Percentiles rank a stretch among this genome's conserved stretches.
phyloP scores from a whole-genome alignment of 2,888 invertebrate species.

The Cataglyphis altisquamis region DNA sequence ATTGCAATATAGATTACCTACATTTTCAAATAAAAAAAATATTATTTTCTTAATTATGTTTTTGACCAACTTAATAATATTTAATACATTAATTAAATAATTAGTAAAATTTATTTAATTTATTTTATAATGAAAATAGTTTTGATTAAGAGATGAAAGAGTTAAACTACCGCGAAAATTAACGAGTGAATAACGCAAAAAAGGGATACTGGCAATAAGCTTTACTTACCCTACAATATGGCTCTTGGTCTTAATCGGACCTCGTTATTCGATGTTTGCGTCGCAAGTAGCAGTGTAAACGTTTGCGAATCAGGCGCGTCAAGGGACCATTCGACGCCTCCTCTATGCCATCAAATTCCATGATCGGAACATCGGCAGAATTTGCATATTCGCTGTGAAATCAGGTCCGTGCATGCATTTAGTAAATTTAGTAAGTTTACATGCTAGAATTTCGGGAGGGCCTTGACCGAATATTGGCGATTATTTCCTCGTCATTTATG shows the following conservation, averaged over 20 bases:
- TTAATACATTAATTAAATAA: background rate
- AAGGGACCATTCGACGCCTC: constrained; percentile 40
- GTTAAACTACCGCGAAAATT: background rate
- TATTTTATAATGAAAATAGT: background rate
- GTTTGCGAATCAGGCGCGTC: constrained; percentile 57
- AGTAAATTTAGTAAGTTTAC: constrained; percentile 60
- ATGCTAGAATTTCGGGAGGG: background rate
- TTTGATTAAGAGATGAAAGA: background rate
- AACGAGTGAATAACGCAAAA: background rate
- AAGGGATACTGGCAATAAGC: background rate
- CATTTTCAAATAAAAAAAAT: background rate
- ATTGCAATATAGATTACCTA: background rate
- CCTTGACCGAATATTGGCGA: background rate
- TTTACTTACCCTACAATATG: background rate
- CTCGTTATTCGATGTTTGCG: constrained; percentile 61
- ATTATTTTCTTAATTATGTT: background rate
- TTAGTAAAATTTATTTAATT: background rate
- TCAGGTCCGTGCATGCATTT: constrained; percentile 35
- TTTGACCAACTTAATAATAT: background rate
- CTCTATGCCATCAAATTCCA: constrained; percentile 53
- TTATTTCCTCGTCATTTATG: constrained; percentile 10
- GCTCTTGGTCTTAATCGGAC: constrained; percentile 17
- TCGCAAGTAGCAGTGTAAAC: constrained; percentile 58
- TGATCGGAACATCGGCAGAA: constrained; percentile 58
- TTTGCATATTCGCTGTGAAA: constrained; percentile 66